These are phyloP conservation scores for Cheumatopsyche charites DNA, from an alignment of 1,140 invertebrate species.

Conservation along the genomic window DNA sequence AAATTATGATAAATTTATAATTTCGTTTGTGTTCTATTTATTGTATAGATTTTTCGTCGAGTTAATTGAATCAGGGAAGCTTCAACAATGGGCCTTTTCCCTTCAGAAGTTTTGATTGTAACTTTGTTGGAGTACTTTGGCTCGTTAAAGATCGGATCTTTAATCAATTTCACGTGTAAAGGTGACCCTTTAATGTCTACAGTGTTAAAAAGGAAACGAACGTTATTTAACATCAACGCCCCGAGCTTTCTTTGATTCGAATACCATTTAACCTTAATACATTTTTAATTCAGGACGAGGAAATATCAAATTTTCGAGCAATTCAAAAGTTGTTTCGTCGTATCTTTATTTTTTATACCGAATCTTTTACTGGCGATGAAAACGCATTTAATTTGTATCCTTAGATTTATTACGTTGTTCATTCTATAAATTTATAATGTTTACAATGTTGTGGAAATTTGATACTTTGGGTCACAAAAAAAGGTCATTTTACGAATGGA, in stretches of 20 bases:
- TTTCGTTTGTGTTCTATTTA: neutral
- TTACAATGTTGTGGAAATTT: too few species aligned
- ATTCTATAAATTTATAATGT: too few species aligned
- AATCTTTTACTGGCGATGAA: too few species aligned
- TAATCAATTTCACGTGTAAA: conserved; percentile 1
- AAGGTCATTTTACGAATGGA: too few species aligned
- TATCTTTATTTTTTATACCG: conserved; percentile 2
- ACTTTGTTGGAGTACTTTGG: conserved; percentile 4
- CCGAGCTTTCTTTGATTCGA: neutral
- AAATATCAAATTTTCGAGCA: conserved; percentile 2
- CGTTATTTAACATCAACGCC: too few species aligned
- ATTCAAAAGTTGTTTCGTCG: neutral
- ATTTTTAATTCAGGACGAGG: conserved; percentile 20
- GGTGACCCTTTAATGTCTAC: neutral
- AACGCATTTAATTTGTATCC: neutral
- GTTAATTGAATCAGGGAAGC: neutral
- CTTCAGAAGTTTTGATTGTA: conserved; percentile 14
- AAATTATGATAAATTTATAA: neutral
- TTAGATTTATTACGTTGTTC: too few species aligned
- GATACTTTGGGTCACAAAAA: too few species aligned
- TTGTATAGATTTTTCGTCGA: neutral
- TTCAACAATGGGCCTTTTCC: neutral
- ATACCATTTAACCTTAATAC: conserved; percentile 25
- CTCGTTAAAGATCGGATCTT: conserved; percentile 28
- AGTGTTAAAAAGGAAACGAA: too few species aligned